Base-by-base conservation (phyloP, 2,888 invertebrate species). In the Osmoderma eremita region DNA sequence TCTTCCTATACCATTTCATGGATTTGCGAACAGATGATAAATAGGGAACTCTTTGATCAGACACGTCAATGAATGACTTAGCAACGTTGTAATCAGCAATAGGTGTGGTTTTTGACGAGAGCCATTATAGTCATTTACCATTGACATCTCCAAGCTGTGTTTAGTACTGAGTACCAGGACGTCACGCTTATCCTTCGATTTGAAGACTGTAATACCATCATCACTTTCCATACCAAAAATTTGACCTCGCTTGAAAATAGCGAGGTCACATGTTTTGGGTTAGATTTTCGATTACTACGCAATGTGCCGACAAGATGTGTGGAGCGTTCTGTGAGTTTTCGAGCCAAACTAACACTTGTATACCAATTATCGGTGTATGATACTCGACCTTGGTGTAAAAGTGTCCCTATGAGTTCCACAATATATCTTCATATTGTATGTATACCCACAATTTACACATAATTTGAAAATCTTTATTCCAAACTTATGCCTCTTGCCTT, bases 131-230 rank as follows among this genome's bases (percentile, higher is more conserved):
- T n/a, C n/a, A n/a, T n/a, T n/a, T n/a, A n/a, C n/a, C n/a, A n/a
- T n/a, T n/a, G n/a, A n/a, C n/a, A n/a, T n/a, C n/a, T n/a, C n/a
- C n/a, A n/a, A n/a, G n/a, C n/a, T n/a, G n/a, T 79, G 75, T 64
- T 71, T 73, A 39, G 77, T 77, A 50, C 73, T 73, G 22, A 78
- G 70, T 77, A 77, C 63, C 78, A n/a, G n/a, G n/a, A n/a, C n/a
- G n/a, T n/a, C n/a, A n/a, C n/a, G n/a, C n/a, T n/a, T n/a, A n/a
- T n/a, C 76, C 58, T 70, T 70, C 75, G 77, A 79, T 66, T 76
- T 76, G 24, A 74, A 51, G 12, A 76, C 67, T 67, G n/a, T n/a
- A 72, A 74, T 67, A 48, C 71, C 75, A 48, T 66, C 67, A 63
- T 71, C 67, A 64, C 70, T 75, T 68, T 73, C 42, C 41, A 56